Evolutionary conservation across 2,797 vertebrate species (phyloP).

Genomic region (Bradypus variegatus): DNA sequence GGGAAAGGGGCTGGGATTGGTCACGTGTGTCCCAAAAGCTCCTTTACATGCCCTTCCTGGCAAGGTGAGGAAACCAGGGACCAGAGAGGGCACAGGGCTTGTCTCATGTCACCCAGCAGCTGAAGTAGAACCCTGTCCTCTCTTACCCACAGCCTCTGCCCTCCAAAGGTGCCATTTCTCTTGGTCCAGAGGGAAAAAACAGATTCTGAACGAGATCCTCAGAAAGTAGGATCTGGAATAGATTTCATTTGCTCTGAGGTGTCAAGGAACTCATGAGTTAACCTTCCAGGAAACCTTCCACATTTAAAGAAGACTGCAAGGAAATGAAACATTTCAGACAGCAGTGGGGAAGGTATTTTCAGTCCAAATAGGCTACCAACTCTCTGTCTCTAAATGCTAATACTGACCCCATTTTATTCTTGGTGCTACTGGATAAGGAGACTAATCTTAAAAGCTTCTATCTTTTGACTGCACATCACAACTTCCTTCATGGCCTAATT

Average conservation of each 20-base stretch:
- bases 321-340: not conserved
- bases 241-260: not conserved
- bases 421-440: not conserved
- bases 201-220: not conserved
- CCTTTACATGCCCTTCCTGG: not conserved
- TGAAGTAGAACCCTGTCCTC: not conserved
- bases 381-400: not conserved
- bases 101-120: not conserved
- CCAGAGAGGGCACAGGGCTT: not conserved
- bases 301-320: not conserved
- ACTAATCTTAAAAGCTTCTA: not conserved
- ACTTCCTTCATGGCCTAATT: conserved; percentile 6
- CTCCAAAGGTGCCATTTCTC: not conserved
- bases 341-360: not conserved
- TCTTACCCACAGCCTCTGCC: not conserved
- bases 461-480: not conserved
- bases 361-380: not conserved
- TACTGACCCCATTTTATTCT: not conserved
- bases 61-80: not conserved
- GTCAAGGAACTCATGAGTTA: not conserved
- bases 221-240: not conserved
- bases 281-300: not conserved
- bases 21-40: not conserved
- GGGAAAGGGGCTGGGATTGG: not conserved
- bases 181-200: not conserved